Evolutionary conservation across 2,797 vertebrate genomes (phyloP).

Genomic region (Australoheros facetus): DNA sequence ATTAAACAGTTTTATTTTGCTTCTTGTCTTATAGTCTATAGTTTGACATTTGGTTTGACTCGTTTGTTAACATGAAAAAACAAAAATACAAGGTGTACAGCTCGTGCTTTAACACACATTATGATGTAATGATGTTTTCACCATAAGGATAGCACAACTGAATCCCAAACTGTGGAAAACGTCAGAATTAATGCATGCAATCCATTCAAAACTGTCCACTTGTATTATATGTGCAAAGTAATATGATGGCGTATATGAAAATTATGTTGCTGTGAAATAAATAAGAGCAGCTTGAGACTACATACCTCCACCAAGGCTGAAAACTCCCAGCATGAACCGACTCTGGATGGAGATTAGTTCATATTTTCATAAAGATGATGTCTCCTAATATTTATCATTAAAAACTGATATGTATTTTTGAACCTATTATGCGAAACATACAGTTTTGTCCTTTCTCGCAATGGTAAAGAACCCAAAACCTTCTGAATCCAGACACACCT

Average conservation of each 20-base stretch:
- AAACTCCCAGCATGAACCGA: no score
- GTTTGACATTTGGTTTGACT: constrained; percentile 13
- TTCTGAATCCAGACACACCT: neutral
- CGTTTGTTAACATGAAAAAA: neutral
- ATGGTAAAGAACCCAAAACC: neutral
- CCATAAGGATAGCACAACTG: constrained; percentile 18
- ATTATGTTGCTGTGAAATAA: constrained; percentile 44
- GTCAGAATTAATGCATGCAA: constrained; percentile 22
- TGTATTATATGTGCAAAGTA: constrained; percentile 1
- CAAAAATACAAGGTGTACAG: neutral
- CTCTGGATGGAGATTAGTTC: neutral
- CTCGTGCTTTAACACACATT: neutral
- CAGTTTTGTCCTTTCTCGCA: neutral
- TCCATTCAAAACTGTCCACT: neutral
- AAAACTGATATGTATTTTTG: neutral
- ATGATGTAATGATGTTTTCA: neutral
- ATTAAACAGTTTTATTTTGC: constrained; percentile 11
- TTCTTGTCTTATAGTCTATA: neutral
- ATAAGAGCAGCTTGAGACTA: constrained; percentile 4
- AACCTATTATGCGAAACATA: neutral
- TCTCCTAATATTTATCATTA: neutral
- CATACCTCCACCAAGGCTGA: neutral
- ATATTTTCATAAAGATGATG: neutral
- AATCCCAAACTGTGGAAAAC: constrained; percentile 8
- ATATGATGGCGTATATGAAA: constrained; percentile 19